Evolutionary conservation across 2,888 invertebrate species (phyloP).

Genomic region (Stenichneumon culpator): DNA sequence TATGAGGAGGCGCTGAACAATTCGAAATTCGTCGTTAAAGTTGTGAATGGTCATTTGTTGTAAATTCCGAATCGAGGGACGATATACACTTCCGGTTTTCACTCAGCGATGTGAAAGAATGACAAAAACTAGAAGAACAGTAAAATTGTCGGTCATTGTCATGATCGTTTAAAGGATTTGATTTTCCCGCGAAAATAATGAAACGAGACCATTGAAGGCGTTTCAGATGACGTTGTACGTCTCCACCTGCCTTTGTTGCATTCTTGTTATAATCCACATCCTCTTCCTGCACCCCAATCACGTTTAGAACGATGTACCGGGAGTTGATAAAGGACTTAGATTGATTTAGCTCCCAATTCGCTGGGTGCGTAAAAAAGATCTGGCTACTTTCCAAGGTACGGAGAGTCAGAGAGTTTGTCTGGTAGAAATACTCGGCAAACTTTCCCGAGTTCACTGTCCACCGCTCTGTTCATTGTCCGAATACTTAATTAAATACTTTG

Average conservation of each 20-base stretch:
- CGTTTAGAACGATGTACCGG: neutral
- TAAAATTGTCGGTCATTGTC: neutral
- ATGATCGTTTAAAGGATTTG: slow-evolving; percentile 9
- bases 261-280: slow-evolving; percentile 23
- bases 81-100: neutral
- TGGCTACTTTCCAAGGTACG: slow-evolving; percentile 37
- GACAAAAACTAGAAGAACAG: neutral
- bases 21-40: neutral
- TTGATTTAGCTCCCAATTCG: slow-evolving; percentile 3
- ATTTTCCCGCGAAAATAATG: neutral
- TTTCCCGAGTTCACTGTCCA: slow-evolving; percentile 25
- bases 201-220: slow-evolving; percentile 28
- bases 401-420: slow-evolving; percentile 1
- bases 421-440: slow-evolving; percentile 34
- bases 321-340: neutral
- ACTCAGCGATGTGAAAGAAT: neutral
- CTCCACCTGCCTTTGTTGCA: neutral
- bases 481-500: slow-evolving; percentile 47
- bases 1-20: neutral
- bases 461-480: neutral
- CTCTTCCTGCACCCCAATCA: slow-evolving; percentile 20
- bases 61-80: neutral
- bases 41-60: neutral
- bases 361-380: slow-evolving; percentile 2
- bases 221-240: neutral